Conservation (phyloP, 1,140 invertebrate species). For the Bombyx mori region ASM3026992v2 NC_085124.1:7538501-7539000, state of each 20-base stretch:
- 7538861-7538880: too few species aligned
- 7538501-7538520: too few species aligned
- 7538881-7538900: too few species aligned
- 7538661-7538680: conserved; percentile 36
- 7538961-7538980: too few species aligned
- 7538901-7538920: too few species aligned
- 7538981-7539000: too few species aligned
- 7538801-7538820: conserved; percentile 23
- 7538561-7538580: conserved; percentile 23
- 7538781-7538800: conserved; percentile 23
- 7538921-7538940: too few species aligned
- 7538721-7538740: conserved; percentile 36
- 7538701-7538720: conserved; percentile 24
- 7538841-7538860: conserved; percentile 15
- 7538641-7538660: conserved; percentile 28
- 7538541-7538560: conserved; percentile 5
- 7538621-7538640: conserved; percentile 39
- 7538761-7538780: conserved; percentile 17
- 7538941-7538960: too few species aligned
- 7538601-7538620: conserved; percentile 39
- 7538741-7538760: conserved; percentile 31
- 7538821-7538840: conserved; percentile 29
- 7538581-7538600: conserved; percentile 38
- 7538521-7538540: background rate
- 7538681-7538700: conserved; percentile 41